Conservation (phyloP, 2,888 invertebrate genomes). For the Lasioglossum vierecki region DNA sequence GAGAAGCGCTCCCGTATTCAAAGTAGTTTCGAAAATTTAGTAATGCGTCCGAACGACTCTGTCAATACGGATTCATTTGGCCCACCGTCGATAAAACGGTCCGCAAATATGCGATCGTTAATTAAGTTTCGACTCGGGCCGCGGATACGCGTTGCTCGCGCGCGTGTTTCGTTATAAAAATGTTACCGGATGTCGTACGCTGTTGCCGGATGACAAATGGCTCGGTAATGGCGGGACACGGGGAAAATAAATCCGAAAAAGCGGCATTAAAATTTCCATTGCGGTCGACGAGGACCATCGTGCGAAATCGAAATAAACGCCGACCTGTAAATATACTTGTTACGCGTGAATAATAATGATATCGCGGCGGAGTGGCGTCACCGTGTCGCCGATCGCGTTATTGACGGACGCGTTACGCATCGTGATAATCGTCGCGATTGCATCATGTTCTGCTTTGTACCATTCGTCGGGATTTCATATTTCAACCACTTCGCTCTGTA, state of each 20-base stretch:
- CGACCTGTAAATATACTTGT: conserved; percentile 5
- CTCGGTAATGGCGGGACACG: conserved; percentile 17
- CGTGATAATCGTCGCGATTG: not conserved
- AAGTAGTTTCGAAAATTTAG: conserved; percentile 54
- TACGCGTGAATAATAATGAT: conserved; percentile 4
- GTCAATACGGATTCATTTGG: conserved; percentile 44
- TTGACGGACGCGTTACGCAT: not conserved
- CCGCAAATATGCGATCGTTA: conserved; percentile 44
- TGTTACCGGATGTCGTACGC: conserved; percentile 15
- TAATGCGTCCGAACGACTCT: conserved; percentile 39
- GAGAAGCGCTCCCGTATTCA: conserved; percentile 29
- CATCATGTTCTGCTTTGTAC: not conserved
- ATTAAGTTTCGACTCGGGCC: conserved; percentile 26
- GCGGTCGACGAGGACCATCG: conserved; percentile 1
- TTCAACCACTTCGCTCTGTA: not conserved
- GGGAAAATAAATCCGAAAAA: conserved; percentile 14
- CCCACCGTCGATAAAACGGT: conserved; percentile 7
- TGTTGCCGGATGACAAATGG: conserved; percentile 33
- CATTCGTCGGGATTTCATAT: not conserved
- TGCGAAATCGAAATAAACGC: conserved; percentile 21
- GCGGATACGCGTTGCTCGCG: not conserved
- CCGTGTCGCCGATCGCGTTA: not conserved
- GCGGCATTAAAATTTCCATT: conserved; percentile 32
- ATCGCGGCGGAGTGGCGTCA: not conserved
- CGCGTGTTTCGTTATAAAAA: conserved; percentile 40